Base-by-base conservation (phyloP, 30 jellyfish, hydroid and myxozoan genomes). In the Hydractinia symbiolongicarpus region DNA sequence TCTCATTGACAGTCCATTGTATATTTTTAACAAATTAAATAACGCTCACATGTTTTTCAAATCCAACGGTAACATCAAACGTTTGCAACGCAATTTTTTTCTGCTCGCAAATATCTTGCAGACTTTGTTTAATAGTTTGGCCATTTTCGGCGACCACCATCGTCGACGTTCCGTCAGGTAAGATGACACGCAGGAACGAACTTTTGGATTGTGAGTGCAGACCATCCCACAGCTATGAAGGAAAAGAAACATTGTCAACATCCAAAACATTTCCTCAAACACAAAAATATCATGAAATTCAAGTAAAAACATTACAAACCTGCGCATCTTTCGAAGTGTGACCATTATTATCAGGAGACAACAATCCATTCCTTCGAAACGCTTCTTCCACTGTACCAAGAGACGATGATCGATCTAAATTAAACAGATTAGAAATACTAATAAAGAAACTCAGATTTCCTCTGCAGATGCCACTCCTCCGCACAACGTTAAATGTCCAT, bases 101-200 rank as follows among this genome's bases (percentile, higher is more conserved):
- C 79, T 88, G 73, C 53, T 82, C 73, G 87, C 95, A 82, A 40
- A 81, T 67, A 0, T 89, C 85, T 56, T 81, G 81, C 82, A 93
- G 71, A 5, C 76, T 69, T 8, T 85, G 82, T 5, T 93, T 81
- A 21, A 93, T 79, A 21, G 94, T 50, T 11, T 62, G 66, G 6
- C 96, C 96, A 6, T 84, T 62, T 55, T 78, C 94, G 56, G 94
- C 82, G 83, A 79, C 17, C 20, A 93, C 56, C 49, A 93, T 88
- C 53, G 95, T 86, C 10, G 96, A 93, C 51, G 96, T 73, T 20
- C 98, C 98, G 72, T 87, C 88, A 50, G 98, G 98, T 3, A 93
- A 80, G 55, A 87, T 71, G 50, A 93, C 94, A 16, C 96, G 96
- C 53, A 95, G 78, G 58, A 87, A 88, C 60, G 83, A 85, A 62